Evolutionary conservation across 2,113 vertebrate genomes (phyloP).

Genomic region (Tamias sibiricus): DNA sequence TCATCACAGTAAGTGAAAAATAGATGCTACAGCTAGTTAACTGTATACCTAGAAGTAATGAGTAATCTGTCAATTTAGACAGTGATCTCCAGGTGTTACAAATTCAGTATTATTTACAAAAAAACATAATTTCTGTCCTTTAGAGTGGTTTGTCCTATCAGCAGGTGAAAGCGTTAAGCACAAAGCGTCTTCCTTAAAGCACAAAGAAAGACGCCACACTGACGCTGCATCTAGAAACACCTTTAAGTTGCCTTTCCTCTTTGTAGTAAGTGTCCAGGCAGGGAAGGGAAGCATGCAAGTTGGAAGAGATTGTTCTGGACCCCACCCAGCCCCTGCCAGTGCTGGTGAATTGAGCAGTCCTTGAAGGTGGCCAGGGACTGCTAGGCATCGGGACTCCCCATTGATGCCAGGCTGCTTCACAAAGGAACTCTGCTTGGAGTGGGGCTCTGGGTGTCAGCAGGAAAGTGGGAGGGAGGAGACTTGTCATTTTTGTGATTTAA

Average conservation of each 20-base stretch:
- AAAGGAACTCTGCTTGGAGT: neutral
- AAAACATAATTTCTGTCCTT: constrained; percentile 48
- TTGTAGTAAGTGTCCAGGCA: constrained; percentile 14
- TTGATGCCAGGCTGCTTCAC: neutral
- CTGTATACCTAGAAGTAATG: neutral
- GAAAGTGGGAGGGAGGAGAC: neutral
- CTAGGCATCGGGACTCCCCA: neutral
- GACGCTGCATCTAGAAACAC: constrained; percentile 33
- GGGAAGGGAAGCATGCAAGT: neutral
- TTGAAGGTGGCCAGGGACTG: neutral
- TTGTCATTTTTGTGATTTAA: neutral
- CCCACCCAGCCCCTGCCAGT: neutral
- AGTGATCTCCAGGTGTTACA: neutral
- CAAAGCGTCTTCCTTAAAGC: constrained; percentile 84
- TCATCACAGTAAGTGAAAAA: neutral
- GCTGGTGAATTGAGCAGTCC: neutral
- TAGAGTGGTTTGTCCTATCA: constrained; percentile 42
- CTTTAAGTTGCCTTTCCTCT: constrained; percentile 68
- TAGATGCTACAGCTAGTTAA: neutral
- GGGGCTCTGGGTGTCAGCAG: neutral
- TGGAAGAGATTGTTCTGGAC: neutral
- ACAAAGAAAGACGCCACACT: constrained; percentile 79
- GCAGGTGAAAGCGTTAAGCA: constrained; percentile 79
- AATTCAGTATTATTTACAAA: constrained; percentile 53
- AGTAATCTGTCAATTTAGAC: constrained; percentile 25